A percentile compares a stretch with the other conserved stretches of the same genome.
These are phyloP conservation scores for Chrysocyon brachyurus DNA, from an alignment of 2,797 vertebrate genomes.

Conservation along the genomic window DNA sequence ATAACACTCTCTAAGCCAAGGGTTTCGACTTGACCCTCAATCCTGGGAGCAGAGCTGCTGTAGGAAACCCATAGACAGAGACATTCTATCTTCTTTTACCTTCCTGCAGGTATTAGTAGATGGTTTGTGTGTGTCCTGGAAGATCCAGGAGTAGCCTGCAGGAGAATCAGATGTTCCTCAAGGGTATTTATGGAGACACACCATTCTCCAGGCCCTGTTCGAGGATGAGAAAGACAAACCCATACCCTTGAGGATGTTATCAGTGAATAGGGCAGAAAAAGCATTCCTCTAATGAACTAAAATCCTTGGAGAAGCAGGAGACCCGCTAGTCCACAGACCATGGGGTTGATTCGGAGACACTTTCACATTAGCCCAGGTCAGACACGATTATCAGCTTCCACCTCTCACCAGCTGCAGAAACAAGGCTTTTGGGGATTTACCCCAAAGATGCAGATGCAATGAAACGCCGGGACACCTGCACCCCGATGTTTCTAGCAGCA, in stretches of 20 bases:
- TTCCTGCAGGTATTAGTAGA: background rate
- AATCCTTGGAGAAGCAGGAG: too few relatives aligned
- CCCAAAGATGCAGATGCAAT: too few relatives aligned
- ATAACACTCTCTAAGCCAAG: background rate
- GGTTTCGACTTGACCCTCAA: background rate
- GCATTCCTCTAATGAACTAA: background rate
- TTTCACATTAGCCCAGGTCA: background rate
- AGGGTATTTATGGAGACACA: background rate
- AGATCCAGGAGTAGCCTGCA: background rate
- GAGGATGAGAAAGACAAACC: background rate
- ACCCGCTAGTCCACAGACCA: background rate
- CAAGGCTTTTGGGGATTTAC: background rate
- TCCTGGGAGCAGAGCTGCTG: background rate
- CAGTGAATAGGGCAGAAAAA: too few relatives aligned
- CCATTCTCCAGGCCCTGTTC: background rate
- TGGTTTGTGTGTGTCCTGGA: too few relatives aligned
- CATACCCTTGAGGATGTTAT: background rate
- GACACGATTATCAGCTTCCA: background rate
- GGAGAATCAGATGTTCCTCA: background rate
- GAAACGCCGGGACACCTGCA: too few relatives aligned
- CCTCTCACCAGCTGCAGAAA: background rate
- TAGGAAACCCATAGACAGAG: background rate
- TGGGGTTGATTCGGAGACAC: background rate
- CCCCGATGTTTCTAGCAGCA: too few relatives aligned
- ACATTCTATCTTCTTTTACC: background rate